Evolutionary conservation across 2,113 vertebrate species (phyloP).

Genomic region (Daphoenositta chrysoptera): DNA sequence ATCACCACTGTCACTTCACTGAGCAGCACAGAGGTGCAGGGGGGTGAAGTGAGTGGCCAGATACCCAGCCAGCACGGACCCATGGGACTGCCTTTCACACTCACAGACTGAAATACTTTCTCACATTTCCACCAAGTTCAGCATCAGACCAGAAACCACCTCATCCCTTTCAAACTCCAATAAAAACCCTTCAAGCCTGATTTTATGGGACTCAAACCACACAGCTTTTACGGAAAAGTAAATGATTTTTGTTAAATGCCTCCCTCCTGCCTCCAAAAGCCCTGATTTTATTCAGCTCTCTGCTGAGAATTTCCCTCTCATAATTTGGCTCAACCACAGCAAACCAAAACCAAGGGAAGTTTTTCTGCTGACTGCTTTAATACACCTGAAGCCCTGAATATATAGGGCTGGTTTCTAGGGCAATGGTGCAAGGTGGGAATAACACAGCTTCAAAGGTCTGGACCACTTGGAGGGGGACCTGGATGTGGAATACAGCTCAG

Average conservation of each 20-base stretch:
- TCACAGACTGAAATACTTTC: neutral
- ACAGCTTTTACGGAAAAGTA: neutral
- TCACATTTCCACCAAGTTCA: rapidly evolving
- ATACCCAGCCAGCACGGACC: neutral
- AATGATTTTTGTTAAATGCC: neutral
- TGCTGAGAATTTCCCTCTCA: neutral
- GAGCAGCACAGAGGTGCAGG: neutral
- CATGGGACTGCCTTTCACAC: neutral
- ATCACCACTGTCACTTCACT: neutral
- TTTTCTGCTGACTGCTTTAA: neutral
- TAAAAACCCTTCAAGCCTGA: neutral
- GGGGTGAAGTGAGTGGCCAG: neutral
- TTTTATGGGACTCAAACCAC: neutral
- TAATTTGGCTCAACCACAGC: neutral
- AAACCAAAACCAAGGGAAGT: neutral
- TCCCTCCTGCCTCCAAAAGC: neutral
- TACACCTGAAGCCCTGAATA: rapidly evolving
- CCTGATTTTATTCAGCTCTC: neutral
- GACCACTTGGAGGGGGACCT: neutral
- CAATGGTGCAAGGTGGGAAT: neutral
- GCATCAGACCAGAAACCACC: neutral
- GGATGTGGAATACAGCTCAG: neutral
- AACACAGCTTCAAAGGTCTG: neutral
- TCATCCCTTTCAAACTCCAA: neutral
- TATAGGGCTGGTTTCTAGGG: neutral